phyloP scores from a whole-genome alignment of 2,797 vertebrate species.

The Lemur catta region DNA sequence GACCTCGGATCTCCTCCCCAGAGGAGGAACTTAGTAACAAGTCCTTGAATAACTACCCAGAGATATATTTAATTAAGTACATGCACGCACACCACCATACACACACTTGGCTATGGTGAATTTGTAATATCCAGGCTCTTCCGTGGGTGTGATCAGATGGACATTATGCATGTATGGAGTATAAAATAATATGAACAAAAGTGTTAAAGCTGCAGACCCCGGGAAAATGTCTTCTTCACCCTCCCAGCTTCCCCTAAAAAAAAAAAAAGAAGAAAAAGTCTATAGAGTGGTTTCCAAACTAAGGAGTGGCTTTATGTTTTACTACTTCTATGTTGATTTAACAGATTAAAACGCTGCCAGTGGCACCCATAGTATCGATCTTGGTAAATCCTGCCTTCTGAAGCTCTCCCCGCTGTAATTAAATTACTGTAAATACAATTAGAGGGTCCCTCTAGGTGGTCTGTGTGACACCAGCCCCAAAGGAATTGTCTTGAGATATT shows the following conservation, averaged over 20 bases:
- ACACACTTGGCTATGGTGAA: neutral
- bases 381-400: conserved; percentile 82
- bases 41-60: neutral
- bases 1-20: neutral
- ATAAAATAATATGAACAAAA: neutral
- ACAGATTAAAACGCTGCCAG: conserved; percentile 84
- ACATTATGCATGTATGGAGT: neutral
- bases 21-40: neutral
- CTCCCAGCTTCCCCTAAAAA: neutral
- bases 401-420: conserved; percentile 88
- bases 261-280: neutral
- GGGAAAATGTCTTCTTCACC: conserved; percentile 2
- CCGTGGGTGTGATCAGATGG: neutral
- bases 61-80: neutral
- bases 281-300: conserved; percentile 64
- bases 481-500: conserved; percentile 85
- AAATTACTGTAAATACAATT: conserved; percentile 93
- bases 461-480: conserved; percentile 82
- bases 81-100: no score
- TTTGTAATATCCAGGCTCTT: neutral
- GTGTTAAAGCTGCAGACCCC: neutral
- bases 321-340: conserved; percentile 79
- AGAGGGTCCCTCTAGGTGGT: conserved; percentile 90
- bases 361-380: conserved; percentile 61
- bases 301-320: conserved; percentile 27